Evolutionary conservation across 2,797 vertebrate species (phyloP).

Genomic region (Hydrolagus colliei): DNA sequence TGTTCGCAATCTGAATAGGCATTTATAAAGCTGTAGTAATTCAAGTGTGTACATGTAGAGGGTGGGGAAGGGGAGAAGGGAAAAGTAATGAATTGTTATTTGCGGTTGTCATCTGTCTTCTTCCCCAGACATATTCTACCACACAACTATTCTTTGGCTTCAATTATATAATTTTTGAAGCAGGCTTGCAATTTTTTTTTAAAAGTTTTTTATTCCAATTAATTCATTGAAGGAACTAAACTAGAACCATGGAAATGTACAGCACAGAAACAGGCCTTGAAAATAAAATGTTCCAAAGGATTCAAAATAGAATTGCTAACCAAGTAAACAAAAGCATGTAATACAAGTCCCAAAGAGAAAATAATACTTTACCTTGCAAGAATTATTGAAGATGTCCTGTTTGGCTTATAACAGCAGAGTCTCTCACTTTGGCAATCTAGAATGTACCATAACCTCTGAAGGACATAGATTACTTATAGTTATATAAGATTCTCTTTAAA

Average conservation of each 20-base stretch:
- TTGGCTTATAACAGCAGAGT: neutral
- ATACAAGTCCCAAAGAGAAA: neutral
- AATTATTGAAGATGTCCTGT: neutral
- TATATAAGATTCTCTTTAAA: no score
- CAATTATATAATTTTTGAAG: neutral
- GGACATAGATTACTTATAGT: neutral
- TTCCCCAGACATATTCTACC: neutral
- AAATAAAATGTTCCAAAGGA: neutral
- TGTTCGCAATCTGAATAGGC: neutral
- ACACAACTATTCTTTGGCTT: constrained; percentile 6
- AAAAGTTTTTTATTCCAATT: no score
- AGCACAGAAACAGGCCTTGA: no score
- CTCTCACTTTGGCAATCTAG: neutral
- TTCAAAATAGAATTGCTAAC: neutral
- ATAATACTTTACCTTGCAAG: neutral
- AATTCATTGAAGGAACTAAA: neutral
- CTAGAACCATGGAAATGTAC: neutral
- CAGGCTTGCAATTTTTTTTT: no score
- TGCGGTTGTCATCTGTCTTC: constrained; percentile 3
- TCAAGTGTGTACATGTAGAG: neutral
- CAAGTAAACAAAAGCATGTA: neutral
- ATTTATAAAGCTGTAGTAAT: constrained; percentile 4
- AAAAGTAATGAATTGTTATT: constrained; percentile 18
- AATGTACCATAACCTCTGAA: neutral
- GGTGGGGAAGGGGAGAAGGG: neutral